Conservation (phyloP, 92 coral and sea anemone species). For the Porites divaricata region DNA sequence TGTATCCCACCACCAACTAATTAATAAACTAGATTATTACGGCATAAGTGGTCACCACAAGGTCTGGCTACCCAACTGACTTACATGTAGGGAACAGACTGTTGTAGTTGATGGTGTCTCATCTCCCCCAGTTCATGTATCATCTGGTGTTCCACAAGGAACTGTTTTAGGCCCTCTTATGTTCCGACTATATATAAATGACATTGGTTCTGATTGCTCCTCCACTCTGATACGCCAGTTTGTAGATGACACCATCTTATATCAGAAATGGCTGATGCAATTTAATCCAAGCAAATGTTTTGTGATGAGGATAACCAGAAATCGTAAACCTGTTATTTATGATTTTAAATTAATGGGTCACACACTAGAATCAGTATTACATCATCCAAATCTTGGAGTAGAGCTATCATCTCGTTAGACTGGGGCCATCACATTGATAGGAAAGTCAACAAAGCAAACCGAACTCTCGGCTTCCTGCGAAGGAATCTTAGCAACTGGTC, state of each 20-base stretch:
- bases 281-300: slow-evolving; percentile 35
- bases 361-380: slow-evolving; percentile 29
- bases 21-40: slow-evolving; percentile 22
- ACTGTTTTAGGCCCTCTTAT: not conserved
- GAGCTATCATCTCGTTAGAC: slow-evolving; percentile 4
- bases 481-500: slow-evolving; percentile 21
- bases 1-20: slow-evolving; percentile 10
- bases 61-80: slow-evolving; percentile 27
- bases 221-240: slow-evolving; percentile 6
- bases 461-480: slow-evolving; percentile 22
- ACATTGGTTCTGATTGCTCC: slow-evolving; percentile 17
- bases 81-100: slow-evolving; percentile 46
- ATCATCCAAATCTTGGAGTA: slow-evolving; percentile 45
- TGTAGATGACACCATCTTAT: slow-evolving; percentile 24
- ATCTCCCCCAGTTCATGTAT: slow-evolving; percentile 27
- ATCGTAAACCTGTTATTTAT: slow-evolving; percentile 33
- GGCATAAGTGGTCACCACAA: slow-evolving; percentile 6
- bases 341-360: slow-evolving; percentile 34
- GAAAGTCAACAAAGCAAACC: not conserved
- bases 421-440: slow-evolving; percentile 31
- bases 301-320: slow-evolving; percentile 35
- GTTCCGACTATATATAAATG: slow-evolving; percentile 4
- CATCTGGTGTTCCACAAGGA: slow-evolving; percentile 30
- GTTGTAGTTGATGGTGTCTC: slow-evolving; percentile 50
- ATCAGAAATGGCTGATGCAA: slow-evolving; percentile 51